These are phyloP conservation scores for Catharus fuscescens DNA, from an alignment of 2,113 vertebrate species.

Conservation along the genomic window DNA sequence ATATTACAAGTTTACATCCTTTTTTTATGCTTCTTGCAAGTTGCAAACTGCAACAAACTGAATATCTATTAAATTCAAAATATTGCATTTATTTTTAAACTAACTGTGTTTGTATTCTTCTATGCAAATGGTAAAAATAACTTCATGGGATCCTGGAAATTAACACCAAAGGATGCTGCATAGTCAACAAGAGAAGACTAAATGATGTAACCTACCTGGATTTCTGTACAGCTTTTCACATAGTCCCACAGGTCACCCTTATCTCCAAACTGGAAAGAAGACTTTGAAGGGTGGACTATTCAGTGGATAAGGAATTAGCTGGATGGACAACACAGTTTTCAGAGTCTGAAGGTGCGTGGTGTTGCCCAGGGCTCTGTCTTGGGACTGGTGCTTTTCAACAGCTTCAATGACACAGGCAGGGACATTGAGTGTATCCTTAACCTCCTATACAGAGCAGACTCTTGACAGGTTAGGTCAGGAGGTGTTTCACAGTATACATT, in stretches of 20 bases:
- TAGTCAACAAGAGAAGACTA: too few relatives aligned
- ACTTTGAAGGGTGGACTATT: neutral
- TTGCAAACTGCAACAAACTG: neutral
- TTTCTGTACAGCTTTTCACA: neutral
- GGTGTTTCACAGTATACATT: neutral
- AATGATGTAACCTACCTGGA: neutral
- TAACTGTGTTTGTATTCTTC: neutral
- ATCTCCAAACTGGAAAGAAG: neutral
- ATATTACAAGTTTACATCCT: neutral
- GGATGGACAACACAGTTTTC: too few relatives aligned
- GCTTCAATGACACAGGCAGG: neutral
- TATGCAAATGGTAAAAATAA: neutral
- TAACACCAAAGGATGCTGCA: neutral
- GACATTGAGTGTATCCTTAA: neutral
- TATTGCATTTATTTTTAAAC: neutral
- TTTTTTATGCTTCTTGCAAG: neutral
- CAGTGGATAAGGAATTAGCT: neutral
- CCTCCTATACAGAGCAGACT: neutral
- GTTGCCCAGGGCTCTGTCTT: neutral
- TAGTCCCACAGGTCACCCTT: neutral
- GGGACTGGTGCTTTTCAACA: accelerated
- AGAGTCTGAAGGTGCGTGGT: too few relatives aligned
- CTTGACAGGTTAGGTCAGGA: neutral
- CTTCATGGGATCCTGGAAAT: neutral
- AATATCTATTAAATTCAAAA: neutral